These are phyloP conservation scores for Thelaira solivaga DNA, from an alignment of 2,888 invertebrate species.

Conservation along the genomic window DNA sequence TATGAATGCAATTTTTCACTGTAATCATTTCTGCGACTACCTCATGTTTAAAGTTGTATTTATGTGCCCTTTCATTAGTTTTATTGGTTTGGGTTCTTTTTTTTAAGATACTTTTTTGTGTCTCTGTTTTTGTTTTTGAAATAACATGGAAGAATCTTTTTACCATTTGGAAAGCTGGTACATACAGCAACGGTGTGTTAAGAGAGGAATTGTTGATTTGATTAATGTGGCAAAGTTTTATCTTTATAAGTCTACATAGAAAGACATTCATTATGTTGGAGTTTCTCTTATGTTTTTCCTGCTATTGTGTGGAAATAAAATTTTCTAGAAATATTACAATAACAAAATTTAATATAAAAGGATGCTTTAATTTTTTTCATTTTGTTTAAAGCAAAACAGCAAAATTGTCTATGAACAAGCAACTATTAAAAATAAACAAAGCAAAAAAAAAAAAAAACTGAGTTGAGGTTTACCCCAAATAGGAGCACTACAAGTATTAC, in stretches of 20 bases:
- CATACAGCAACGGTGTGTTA: not conserved
- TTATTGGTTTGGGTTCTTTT: not conserved
- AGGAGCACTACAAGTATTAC: no score
- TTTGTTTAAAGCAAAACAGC: not conserved
- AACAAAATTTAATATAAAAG: conserved; percentile 10
- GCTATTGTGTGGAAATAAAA: not conserved
- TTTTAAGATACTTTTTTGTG: not conserved
- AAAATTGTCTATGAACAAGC: not conserved
- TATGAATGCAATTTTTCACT: conserved; percentile 51
- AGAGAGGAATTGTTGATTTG: conserved; percentile 48
- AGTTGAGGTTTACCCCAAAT: no score
- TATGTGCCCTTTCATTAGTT: conserved; percentile 4
- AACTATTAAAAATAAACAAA: not conserved
- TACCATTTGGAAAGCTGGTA: not conserved
- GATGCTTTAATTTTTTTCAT: no score
- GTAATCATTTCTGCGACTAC: conserved; percentile 46
- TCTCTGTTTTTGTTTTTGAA: not conserved
- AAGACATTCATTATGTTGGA: conserved; percentile 50
- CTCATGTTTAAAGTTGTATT: conserved; percentile 19
- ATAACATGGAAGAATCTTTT: not conserved
- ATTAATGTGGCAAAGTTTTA: conserved; percentile 57
- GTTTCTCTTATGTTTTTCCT: not conserved
- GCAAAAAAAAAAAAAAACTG: no score
- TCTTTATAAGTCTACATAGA: conserved; percentile 41
- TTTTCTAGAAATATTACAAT: no score